Evolutionary conservation across 1,140 invertebrate genomes (phyloP), one percentile per base, ranked within the genome.

Genomic region (Ips typographus): DNA sequence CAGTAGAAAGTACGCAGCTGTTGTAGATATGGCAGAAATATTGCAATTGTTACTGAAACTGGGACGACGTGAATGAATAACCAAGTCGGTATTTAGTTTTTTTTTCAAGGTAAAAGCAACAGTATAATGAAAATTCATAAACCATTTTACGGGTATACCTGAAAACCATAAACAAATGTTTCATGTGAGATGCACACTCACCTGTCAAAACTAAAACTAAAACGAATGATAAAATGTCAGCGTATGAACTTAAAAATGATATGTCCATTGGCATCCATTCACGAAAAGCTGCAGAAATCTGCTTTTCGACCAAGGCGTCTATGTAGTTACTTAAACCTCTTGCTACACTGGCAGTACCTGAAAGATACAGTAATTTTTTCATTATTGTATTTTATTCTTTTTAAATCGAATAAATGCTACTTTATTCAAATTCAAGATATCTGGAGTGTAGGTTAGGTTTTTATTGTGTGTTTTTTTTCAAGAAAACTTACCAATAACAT

Each of bases 291-390:
- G 84, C 82, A 65, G 80, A 81, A 75, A 93, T 90, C 1, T 80
- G 80, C 43, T 88, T 81, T 73, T 85, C 83, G 7, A 86, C 80
- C 2, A 93, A 75, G 0, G 84, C 82, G 75, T 93, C 90, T 4
- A 93, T 79, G 74, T 92, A 92, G 36, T 84, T 86, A 77, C 89
- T 91, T 74, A 94, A 87, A 0, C 91, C 93, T 74, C 89, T 86
- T n/a, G 92, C 92, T 40, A 95, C 92, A 68, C 91, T 91, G 3
- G 94, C 93, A 0, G 92, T 90, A 63, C 85, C 86, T 87, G 73
- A 56, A 75, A 78, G 8, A 43, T 44, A 2, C 39, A 37, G 8
- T 5, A 59, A 7, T 51, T 0, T 6, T 5, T 60, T 22, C 6
- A 49, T 8, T 49, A 49, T 63, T 49, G 5, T 39, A 36, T 51